Base-by-base conservation (phyloP, 2,888 invertebrate species). In the Agrotis ipsilon region DNA sequence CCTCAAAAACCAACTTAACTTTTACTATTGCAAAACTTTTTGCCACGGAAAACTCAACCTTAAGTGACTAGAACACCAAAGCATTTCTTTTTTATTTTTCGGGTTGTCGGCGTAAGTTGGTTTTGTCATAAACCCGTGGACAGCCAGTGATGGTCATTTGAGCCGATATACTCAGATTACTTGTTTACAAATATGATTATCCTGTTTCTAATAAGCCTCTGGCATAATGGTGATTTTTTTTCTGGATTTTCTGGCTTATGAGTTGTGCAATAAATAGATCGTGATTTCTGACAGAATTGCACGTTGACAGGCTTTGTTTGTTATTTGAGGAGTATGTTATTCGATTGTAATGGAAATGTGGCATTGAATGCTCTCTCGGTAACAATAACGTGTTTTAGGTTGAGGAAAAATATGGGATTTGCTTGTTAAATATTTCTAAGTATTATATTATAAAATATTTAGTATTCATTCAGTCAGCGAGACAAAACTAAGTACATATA, bases 111-210 rank as follows among this genome's bases (percentile, higher is more conserved):
- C 16, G 19, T 62, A 46, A 48, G 58, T 75, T 78, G 63, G 74
- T 70, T 1, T 14, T 24, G 21, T 21, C 63, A 51, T 63, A 72
- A 74, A 27, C 69, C 59, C 52, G 70, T 81, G 82, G 82, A 86
- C 72, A 75, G 61, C 52, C 72, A 63, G 75, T 84, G 89, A 86
- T 88, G 90, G 91, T 89, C 90, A 93, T 91, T 89, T 85, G 90
- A 93, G 87, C 85, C 88, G 78, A 77, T 82, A 79, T 78, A 75
- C 84, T 89, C 88, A 70, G 83, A 86, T 92, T 91, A 87, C 88
- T 82, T 88, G 88, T 91, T 80, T 88, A 89, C 87, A 92, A 92
- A 92, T 90, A 90, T 86, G 88, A 89, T 89, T 86, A 80, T 82
- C 78, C 78, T 83, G 78, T 73, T 81, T 78, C 66, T 83, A 83